Evolutionary conservation across 1,140 invertebrate species (phyloP).

Genomic region (Melanaphis sacchari): DNA sequence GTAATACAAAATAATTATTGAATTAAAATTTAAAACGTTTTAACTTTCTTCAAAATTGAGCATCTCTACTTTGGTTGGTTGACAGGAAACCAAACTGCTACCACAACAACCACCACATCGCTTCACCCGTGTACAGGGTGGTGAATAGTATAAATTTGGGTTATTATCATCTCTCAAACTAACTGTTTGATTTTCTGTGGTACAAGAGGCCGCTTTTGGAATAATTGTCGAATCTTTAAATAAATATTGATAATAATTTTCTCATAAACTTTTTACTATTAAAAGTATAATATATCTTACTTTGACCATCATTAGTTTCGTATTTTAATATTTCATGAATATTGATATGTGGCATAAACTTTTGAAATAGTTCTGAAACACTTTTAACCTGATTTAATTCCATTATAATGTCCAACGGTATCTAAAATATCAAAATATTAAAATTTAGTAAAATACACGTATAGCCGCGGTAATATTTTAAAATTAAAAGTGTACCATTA

Average conservation of each 20-base stretch:
- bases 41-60: conserved; percentile 63
- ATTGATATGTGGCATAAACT: background rate
- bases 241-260: background rate
- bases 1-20: background rate
- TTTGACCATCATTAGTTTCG: background rate
- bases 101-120: conserved; percentile 77
- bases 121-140: conserved; percentile 72
- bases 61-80: conserved; percentile 66
- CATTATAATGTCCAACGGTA: conserved; percentile 13
- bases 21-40: background rate
- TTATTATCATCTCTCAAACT: conserved; percentile 65
- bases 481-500: background rate
- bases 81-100: conserved; percentile 70
- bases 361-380: background rate
- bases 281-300: background rate
- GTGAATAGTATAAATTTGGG: conserved; percentile 68
- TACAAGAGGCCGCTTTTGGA: conserved; percentile 69
- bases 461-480: too few species aligned
- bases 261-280: too few species aligned
- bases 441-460: background rate
- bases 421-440: background rate
- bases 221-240: background rate
- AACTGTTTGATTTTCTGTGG: conserved; percentile 69
- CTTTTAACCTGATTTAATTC: conserved; percentile 22
- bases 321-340: background rate